Evolutionary conservation across 1,140 invertebrate species (phyloP), one percentile per base, ranked within the genome.

Genomic region (Dreissena polymorpha): DNA sequence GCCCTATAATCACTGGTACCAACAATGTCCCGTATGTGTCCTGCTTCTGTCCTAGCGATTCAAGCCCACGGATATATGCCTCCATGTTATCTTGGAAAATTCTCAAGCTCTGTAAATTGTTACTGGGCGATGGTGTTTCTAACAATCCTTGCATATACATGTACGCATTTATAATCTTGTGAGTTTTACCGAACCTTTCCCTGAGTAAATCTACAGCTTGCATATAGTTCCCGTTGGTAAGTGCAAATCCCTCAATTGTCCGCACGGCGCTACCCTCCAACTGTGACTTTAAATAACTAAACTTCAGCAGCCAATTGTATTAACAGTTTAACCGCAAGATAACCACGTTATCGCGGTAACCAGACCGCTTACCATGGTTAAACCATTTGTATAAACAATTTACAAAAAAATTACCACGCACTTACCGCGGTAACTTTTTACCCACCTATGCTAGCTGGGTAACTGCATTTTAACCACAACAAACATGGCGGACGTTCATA

Each of bases 91-190:
- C 85, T 55, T 74, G 25, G 69, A 78, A 86, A 51, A 18, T 21
- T 60, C 69, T 65, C 25, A 86, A 51, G 65, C 80, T 79, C 23
- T 55, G 14, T 25, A 70, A 16, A 18, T 5, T 75, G 57, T 50
- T 25, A 6, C n/a, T 14, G 23, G 81, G 85, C 12, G 63, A 10
- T 13, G 81, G 85, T 18, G 84, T 21, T 16, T 83, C 50, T 7
- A 79, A n/a, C 29, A 86, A 67, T 39, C n/a, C 50, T 80, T 80
- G 29, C 76, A 83, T 86, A 51, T 74, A n/a, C n/a, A n/a, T n/a
- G n/a, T n/a, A 80, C 60, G 76, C 71, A 16, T 80, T 63, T 16
- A 76, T 70, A 39, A 86, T 79, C 64, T 83, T 78, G 49, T 83
- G 73, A n/a, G 79, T 57, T n/a, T 86, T 60, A 14, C 80, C 85